Evolutionary conservation across 2,113 vertebrate genomes (phyloP).

Genomic region (Sturnus vulgaris): DNA sequence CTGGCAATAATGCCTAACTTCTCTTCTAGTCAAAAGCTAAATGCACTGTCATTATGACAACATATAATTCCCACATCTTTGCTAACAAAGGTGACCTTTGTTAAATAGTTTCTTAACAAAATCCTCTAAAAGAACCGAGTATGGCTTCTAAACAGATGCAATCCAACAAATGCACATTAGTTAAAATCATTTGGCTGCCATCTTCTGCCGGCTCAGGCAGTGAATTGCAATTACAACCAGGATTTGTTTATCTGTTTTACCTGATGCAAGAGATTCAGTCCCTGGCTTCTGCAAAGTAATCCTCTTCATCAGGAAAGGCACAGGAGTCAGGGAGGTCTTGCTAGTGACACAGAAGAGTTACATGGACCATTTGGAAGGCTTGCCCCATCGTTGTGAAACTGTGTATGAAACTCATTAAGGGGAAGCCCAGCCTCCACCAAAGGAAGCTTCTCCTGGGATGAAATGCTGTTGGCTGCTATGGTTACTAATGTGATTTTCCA

Average conservation of each 20-base stretch:
- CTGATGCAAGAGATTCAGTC: background rate
- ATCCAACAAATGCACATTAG: background rate
- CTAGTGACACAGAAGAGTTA: background rate
- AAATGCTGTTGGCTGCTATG: constrained; percentile 41
- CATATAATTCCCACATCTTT: background rate
- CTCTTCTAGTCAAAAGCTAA: background rate
- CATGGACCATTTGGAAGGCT: background rate
- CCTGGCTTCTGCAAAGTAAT: background rate
- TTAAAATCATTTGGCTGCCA: background rate
- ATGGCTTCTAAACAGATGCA: background rate
- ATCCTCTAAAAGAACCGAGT: background rate
- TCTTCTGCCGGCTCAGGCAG: background rate
- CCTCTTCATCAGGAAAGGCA: background rate
- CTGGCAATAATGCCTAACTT: background rate
- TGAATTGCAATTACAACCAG: background rate
- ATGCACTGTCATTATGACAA: constrained; percentile 17
- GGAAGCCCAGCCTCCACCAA: background rate
- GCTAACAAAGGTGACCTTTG: constrained; percentile 31
- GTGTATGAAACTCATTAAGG: background rate
- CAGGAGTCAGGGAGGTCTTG: background rate
- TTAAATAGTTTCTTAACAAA: background rate
- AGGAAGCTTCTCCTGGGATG: background rate
- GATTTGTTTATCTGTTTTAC: background rate
- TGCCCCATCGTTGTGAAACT: background rate
- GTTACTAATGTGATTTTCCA: constrained; percentile 36